Evolutionary conservation across 2,113 vertebrate genomes (phyloP).

Genomic region (Orthonyx spaldingii): DNA sequence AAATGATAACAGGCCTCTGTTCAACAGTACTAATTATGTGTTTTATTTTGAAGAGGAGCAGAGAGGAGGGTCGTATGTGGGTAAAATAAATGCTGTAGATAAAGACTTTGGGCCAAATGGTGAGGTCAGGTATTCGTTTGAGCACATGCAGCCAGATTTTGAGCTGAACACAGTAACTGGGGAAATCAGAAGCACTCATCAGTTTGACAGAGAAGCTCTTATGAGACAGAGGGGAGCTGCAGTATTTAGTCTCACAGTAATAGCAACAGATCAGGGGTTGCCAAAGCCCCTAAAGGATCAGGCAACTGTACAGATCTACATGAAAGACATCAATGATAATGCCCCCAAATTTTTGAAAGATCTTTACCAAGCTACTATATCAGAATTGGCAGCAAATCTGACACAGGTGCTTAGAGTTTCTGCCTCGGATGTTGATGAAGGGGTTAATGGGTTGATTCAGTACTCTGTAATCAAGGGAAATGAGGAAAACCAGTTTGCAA

Average conservation of each 20-base stretch:
- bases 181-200: conserved; percentile 84
- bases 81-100: conserved; percentile 87
- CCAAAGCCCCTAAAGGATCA: conserved; percentile 94
- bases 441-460: conserved; percentile 85
- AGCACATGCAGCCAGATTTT: conserved; percentile 87
- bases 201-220: conserved; percentile 90
- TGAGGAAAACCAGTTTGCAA: conserved; percentile 86
- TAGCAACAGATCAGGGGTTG: conserved; percentile 90
- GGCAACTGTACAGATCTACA: conserved; percentile 92
- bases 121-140: conserved; percentile 90
- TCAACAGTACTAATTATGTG: conserved; percentile 95
- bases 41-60: conserved; percentile 95
- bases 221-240: conserved; percentile 89
- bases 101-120: conserved; percentile 92
- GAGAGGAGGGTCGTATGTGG: conserved; percentile 82
- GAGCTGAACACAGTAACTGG: conserved; percentile 88
- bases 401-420: conserved; percentile 92
- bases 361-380: conserved; percentile 93
- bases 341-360: conserved; percentile 92
- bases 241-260: conserved; percentile 85
- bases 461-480: conserved; percentile 88
- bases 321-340: conserved; percentile 97
- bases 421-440: conserved; percentile 93
- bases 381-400: conserved; percentile 86
- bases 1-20: conserved; percentile 94